Evolutionary conservation across 2,888 invertebrate species (phyloP).

Genomic region (Callosobruchus maculatus): DNA sequence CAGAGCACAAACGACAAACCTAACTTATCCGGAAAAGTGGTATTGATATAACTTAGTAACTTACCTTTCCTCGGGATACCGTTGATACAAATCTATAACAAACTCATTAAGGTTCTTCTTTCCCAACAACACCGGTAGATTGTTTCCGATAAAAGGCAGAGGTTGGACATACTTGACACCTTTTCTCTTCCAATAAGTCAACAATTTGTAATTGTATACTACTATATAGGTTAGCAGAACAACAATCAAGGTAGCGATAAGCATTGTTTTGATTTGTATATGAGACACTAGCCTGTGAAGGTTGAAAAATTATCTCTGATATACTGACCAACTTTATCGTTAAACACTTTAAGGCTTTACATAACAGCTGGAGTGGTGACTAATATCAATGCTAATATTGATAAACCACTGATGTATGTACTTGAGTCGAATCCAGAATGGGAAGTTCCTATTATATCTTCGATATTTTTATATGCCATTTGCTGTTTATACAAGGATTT

Average conservation of each 20-base stretch:
- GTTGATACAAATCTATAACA: conserved; percentile 17
- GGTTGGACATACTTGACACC: conserved; percentile 22
- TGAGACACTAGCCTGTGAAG: background rate
- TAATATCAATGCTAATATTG: too few species aligned
- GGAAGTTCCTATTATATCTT: background rate
- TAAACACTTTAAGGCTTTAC: background rate
- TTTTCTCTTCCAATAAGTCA: conserved; percentile 18
- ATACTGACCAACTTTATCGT: background rate
- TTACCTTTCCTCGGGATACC: conserved; percentile 22
- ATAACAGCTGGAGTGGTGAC: background rate
- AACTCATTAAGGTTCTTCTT: conserved; percentile 15
- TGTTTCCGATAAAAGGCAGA: conserved; percentile 22
- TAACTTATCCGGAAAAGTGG: too few species aligned
- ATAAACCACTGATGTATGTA: background rate
- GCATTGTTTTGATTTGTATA: background rate
- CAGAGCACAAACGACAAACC: too few species aligned
- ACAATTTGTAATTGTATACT: conserved; percentile 9
- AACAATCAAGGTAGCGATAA: background rate
- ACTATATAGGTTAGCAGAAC: background rate
- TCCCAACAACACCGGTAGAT: conserved; percentile 15
- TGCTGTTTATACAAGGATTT: background rate
- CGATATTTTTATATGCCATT: background rate
- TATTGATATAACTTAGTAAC: too few species aligned
- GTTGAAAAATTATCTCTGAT: background rate
- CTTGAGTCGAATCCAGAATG: too few species aligned